Evolutionary conservation across 2,797 vertebrate genomes (phyloP).

Genomic region (Mormyrops boulengeri): DNA sequence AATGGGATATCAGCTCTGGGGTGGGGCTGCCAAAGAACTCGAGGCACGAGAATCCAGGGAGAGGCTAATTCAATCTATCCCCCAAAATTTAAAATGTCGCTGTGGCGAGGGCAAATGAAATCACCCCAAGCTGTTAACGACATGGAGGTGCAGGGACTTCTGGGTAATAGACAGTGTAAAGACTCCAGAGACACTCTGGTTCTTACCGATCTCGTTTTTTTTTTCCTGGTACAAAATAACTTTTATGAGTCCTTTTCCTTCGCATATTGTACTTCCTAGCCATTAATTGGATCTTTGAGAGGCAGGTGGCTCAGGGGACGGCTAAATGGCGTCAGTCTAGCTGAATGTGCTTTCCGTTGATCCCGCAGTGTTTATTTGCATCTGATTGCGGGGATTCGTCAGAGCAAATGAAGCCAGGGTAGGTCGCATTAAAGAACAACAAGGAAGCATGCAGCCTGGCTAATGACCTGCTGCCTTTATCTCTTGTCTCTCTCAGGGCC

Average conservation of each 20-base stretch:
- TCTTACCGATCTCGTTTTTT: neutral
- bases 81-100: neutral
- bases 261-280: neutral
- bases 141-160: neutral
- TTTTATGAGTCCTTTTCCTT: neutral
- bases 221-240: neutral
- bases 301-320: too few relatives aligned
- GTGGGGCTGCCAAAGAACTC: neutral
- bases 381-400: neutral
- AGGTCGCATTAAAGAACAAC: neutral
- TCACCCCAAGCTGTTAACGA: neutral
- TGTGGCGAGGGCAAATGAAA: neutral
- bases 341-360: neutral
- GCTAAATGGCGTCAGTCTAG: neutral
- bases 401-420: neutral
- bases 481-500: slow-evolving; percentile 47
- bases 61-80: slow-evolving; percentile 11
- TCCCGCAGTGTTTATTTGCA: neutral
- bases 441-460: neutral
- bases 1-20: neutral
- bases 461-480: neutral
- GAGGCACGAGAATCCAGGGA: neutral
- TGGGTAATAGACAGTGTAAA: slow-evolving; percentile 9
- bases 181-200: neutral
- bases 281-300: neutral